phyloP scores from a whole-genome alignment of 2,113 vertebrate species.

The Pseudopipra pipra region DNA sequence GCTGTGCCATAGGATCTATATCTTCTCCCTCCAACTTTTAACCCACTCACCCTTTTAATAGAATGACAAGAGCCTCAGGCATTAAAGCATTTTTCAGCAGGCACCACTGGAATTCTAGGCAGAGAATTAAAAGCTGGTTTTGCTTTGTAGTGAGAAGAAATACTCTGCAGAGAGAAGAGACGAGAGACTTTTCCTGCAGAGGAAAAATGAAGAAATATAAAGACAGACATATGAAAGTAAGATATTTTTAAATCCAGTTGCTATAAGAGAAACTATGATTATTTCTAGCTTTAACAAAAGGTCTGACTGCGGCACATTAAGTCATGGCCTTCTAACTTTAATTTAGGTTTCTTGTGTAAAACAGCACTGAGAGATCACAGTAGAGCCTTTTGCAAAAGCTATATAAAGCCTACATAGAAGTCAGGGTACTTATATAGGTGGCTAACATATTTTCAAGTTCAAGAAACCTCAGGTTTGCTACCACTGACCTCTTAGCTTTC shows the following conservation, averaged over 20 bases:
- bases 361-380: neutral
- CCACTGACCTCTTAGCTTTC: neutral
- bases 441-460: neutral
- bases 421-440: neutral
- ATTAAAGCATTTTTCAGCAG: neutral
- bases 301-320: neutral
- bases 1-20: neutral
- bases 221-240: neutral
- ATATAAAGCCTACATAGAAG: neutral
- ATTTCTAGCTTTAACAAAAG: constrained; percentile 11
- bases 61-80: neutral
- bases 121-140: constrained; percentile 1
- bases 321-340: neutral
- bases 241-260: neutral
- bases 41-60: neutral
- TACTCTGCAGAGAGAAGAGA: neutral
- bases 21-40: neutral
- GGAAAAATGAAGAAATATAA: neutral
- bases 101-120: neutral
- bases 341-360: neutral
- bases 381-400: neutral
- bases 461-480: neutral
- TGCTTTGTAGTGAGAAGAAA: neutral
- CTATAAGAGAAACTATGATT: neutral
- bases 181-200: neutral